Percentiles rank a stretch among this genome's conserved stretches.
These are phyloP conservation scores for Camponotus pennsylvanicus DNA, from an alignment of 1,140 invertebrate species.

Conservation along the genomic window DNA sequence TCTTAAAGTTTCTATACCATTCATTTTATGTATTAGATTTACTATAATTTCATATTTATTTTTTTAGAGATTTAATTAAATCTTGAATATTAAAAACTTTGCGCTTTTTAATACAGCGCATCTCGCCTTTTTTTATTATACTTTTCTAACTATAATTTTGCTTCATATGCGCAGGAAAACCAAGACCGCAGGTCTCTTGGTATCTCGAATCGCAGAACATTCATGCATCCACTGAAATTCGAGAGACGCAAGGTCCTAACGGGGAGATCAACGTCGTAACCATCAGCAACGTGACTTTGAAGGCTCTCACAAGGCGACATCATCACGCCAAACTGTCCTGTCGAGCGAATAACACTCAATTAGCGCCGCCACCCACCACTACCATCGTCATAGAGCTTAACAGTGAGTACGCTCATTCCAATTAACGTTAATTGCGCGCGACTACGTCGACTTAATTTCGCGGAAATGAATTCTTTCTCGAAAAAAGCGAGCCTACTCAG, in stretches of 20 bases:
- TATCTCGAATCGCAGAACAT: conserved; percentile 87
- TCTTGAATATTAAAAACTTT: background rate
- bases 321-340: conserved; percentile 87
- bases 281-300: conserved; percentile 86
- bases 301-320: conserved; percentile 85
- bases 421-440: conserved; percentile 54
- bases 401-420: conserved; percentile 85
- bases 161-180: conserved; percentile 85
- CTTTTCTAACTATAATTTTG: background rate
- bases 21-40: background rate
- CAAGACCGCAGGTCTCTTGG: conserved; percentile 87
- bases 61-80: background rate
- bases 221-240: conserved; percentile 85
- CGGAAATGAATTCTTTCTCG: conserved; percentile 4
- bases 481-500: conserved; percentile 10
- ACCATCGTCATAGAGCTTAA: conserved; percentile 88
- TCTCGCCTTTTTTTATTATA: background rate
- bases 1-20: background rate
- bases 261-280: conserved; percentile 84
- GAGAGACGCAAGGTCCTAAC: conserved; percentile 78
- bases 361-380: conserved; percentile 86
- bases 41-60: background rate
- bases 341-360: conserved; percentile 89
- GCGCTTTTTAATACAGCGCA: background rate
- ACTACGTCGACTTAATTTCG: background rate